Base-by-base conservation (phyloP, 2,797 vertebrate species). In the Vespertilio murinus region DNA sequence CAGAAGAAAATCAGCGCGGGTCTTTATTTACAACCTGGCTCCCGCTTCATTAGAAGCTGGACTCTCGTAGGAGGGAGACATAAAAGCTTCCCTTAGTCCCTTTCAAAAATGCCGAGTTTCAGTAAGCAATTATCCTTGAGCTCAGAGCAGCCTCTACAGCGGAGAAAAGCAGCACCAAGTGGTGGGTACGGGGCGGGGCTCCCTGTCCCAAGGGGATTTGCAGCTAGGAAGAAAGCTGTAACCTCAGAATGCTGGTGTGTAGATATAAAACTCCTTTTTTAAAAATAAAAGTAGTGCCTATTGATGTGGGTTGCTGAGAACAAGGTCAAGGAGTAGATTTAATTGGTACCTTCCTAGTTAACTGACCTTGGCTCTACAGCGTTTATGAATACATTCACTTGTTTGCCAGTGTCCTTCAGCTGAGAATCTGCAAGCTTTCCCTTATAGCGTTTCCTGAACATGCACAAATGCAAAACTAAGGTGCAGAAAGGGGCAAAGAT, bases 1-100 rank as follows among this genome's bases (percentile, higher is more conserved):
- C 40, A 54, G n/a, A 88, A 81, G 65, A 94, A 94, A 95, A 79
- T 78, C 49, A 28, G 22, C 42, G 30, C 65, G 33, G 45, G 80
- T 20, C 67, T 92, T 95, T 93, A 38, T 64, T 93, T 92, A 40
- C 52, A 74, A 28, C 69, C 12, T n/a, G 91, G 30, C 73, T 84
- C 83, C 52, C 67, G 64, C 56, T 28, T 81, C 49, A 79, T 11
- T 59, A 74, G 89, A 94, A 92, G 13, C 91, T 47, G 49, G 2
- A 6, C 47, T 33, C 47, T 33, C 86, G 25, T n/a, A 64, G 40
- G 35, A 90, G 25, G 30, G 40, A 74, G 45, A n/a, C 42, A 69
- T 33, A 92, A 77, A 85, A 81, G 22, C 40, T 67, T 69, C 67
- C 65, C 8, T 82, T 30, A 17, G 59, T 35, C 35, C 56, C 84